A percentile compares a stretch with the other conserved stretches of the same genome.
Conservation (phyloP, 37 sponge, comb jelly and placozoan species). For the Diacarnus erythraeanus region DNA sequence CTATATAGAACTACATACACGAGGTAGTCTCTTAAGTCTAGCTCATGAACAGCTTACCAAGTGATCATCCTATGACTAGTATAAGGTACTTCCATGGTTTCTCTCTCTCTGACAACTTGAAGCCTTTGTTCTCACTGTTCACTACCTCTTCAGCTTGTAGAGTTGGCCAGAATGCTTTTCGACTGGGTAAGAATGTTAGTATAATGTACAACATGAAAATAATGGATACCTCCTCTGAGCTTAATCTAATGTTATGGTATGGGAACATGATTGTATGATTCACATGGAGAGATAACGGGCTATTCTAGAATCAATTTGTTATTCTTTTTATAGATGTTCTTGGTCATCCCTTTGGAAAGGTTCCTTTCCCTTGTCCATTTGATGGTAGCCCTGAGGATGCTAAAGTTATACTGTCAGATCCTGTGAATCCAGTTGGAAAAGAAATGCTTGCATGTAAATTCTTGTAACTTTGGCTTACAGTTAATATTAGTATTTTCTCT, state of each 20-base stretch:
- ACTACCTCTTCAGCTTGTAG: too few relatives aligned
- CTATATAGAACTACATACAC: too few relatives aligned
- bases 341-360: slow-evolving; percentile 74
- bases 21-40: too few relatives aligned
- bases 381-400: slow-evolving; percentile 38
- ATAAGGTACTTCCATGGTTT: too few relatives aligned
- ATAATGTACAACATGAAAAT: too few relatives aligned
- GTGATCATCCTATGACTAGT: too few relatives aligned
- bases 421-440: slow-evolving; percentile 61
- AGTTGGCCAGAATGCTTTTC: too few relatives aligned
- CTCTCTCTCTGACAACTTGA: too few relatives aligned
- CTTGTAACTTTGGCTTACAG: background rate
- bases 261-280: background rate
- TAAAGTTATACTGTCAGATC: slow-evolving; percentile 56
- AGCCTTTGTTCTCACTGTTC: too few relatives aligned
- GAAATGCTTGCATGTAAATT: slow-evolving; percentile 55
- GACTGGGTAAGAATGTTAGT: too few relatives aligned
- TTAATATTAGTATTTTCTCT: background rate
- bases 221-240: background rate
- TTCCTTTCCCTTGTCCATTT: slow-evolving; percentile 56
- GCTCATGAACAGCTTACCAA: too few relatives aligned
- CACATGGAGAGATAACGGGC: background rate
- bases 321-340: slow-evolving; percentile 46
- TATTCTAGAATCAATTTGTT: too few relatives aligned
- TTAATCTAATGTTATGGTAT: background rate